Conservation (phyloP, 2,113 vertebrate genomes). For the Crotalus horridus region DNA sequence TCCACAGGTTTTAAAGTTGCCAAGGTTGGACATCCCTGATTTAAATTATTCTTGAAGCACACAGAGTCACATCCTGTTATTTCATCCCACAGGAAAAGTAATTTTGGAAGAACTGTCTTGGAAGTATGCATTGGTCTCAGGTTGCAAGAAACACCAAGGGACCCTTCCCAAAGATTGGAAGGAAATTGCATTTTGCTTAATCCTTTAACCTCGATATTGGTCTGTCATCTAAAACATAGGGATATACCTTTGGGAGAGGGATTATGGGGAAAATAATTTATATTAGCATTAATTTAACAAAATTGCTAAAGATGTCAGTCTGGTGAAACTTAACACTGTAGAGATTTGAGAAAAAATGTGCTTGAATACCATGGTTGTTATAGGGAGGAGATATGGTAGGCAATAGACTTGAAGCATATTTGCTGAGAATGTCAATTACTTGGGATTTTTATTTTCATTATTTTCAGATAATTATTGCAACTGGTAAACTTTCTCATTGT, state of each 20-base stretch:
- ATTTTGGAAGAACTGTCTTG: neutral
- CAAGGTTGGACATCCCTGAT: neutral
- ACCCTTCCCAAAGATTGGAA: neutral
- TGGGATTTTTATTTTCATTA: neutral
- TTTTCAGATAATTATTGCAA: neutral
- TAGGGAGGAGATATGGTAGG: neutral
- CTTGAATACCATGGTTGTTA: neutral
- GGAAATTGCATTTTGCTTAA: constrained; percentile 5
- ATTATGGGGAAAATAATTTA: neutral
- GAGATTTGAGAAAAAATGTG: neutral
- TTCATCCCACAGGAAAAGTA: neutral
- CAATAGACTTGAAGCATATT: neutral
- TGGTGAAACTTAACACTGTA: neutral
- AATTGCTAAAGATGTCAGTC: neutral
- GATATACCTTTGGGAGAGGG: neutral
- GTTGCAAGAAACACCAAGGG: neutral
- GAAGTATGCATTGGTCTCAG: neutral
- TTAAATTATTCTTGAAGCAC: neutral
- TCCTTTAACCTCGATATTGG: neutral
- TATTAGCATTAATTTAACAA: neutral
- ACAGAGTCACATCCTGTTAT: neutral
- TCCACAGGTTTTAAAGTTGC: neutral
- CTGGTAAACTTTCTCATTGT: neutral
- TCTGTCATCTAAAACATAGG: neutral
- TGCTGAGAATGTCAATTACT: neutral